Evolutionary conservation across 2,113 vertebrate species (phyloP), one percentile per base, ranked within the genome.

Genomic region (Tympanuchus pallidicinctus): DNA sequence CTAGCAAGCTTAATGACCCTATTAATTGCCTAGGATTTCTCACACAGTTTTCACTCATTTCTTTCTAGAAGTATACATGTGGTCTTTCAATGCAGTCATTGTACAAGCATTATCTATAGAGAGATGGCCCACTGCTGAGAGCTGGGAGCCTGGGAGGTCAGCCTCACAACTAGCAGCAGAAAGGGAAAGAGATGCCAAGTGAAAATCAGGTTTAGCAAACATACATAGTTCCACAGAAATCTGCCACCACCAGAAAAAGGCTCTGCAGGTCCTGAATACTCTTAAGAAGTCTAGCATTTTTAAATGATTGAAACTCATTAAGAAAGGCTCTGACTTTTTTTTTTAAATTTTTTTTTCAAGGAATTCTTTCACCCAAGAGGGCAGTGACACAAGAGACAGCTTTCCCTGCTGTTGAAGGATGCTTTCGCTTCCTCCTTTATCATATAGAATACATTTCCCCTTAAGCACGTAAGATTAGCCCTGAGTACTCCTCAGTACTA

Each of bases 1-100:
- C 67, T 74, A 86, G 88, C 89, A 71, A 60, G 86, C 79, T 91
- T 97, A 94, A 97, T 78, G 85, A 86, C 71, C 34, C 87, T 72
- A 69, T 86, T 95, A 94, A 95, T 92, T 86, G 63, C 19, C 92
- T 88, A 79, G 90, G 83, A 67, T 83, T 96, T 94, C 92, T 69
- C 89, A 64, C 82, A 89, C 89, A 75, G 70, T 93, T 95, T 92
- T 80, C 48, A 86, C 86, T 1, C 0, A 32, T 80, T 88, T 73
- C 63, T 93, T 79, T 87, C 81, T 40, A 40, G 60, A 88, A 80
- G 14, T 71, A 87, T 61, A 50, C 32, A 25, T 56, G 56, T 8
- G 14, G 11, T 48, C 64, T 82, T 88, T 80, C 65, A 89, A 9
- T 27, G 30, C 43, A 82, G 30, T 78, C 22, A 64, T 16, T 17